Base-by-base conservation (phyloP, 2,888 invertebrate species). In the Sminthurides aquaticus region DNA sequence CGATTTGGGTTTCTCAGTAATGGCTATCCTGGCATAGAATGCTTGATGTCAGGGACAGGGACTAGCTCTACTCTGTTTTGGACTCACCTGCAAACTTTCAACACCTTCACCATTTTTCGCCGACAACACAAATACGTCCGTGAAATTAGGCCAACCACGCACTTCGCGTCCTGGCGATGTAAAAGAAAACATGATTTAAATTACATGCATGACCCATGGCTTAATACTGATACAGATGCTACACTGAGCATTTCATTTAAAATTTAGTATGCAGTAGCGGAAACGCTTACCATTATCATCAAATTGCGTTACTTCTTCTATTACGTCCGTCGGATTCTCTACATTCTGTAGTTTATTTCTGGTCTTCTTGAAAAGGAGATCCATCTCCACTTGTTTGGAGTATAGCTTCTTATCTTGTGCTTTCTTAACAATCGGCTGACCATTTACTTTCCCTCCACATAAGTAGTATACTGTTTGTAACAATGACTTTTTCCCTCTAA, bases 121-220 rank as follows among this genome's bases (percentile, higher is more conserved):
- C 8, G 96, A 96, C n/a, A 93, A 84, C 82, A 96, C 86, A 77
- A 98, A 98, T 11, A 97, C 87, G 77, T 90, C 87, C 27, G 85
- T 83, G 79, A 99, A 99, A 71, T 87, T 78, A n/a, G 84, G 83
- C 88, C 89, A 90, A 5, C 85, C 85, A 62, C 71, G 71, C 64
- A 77, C 64, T 29, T 29, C 52, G 2, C 59, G 58, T 22, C 64
- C 64, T 64, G 20, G 22, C 27, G 18, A 49, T 49, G 18, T 43
- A 43, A 43, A 43, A 43, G 43, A 43, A 18, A 43, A 43, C 18
- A 18, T 43, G 43, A 43, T 43, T 11, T 43, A 43, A 11, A 43
- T 18, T 8, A 43, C 8, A 43, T 43, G 11, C 18, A 18, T 43
- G 18, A 43, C 18, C 18, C 43, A 8, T 43, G n/a, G n/a, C n/a